Base-by-base conservation (phyloP, 2,113 vertebrate species). In the Osmerus eperlanus region DNA sequence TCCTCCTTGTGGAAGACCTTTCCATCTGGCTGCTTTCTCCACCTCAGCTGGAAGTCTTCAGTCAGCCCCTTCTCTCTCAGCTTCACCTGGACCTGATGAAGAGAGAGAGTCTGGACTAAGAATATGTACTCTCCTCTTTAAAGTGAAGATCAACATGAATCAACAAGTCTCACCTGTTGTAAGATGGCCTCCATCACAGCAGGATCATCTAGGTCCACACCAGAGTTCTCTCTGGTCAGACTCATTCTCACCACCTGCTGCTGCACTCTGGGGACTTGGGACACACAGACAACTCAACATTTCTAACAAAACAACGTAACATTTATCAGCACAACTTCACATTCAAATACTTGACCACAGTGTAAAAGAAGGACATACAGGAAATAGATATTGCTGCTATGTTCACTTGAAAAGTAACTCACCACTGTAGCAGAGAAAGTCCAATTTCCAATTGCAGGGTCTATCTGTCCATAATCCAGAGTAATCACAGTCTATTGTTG, bases 61-160 rank as follows among this genome's bases (percentile, higher is more conserved):
- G 29, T 0, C 19, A 80, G 54, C 1, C 53, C n/a, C 1, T 64
- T 47, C 21, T 71, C 56, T 13, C 19, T 60, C 56, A 74, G 62
- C 25, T 53, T 61, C 55, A 60, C 54, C 28, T 61, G 23, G 2
- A 81, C 12, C 79, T 81, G 60, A 41, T 19, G 75, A 53, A 65
- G 9, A 70, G 9, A 15, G 19, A 12, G 41, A 47, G 41, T 5
- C 41, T 47, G 41, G 41, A 9, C 41, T 47, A 47, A 47, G 9
- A 47, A 47, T 47, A 7, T 5, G 2, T 2, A 47, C 9, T 47
- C 41, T 47, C 41, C 41, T 47, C 41, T 47, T 47, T 47, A 9
- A 47, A 47, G 41, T 47, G 41, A 47, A 47, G 41, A 47, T 47
- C 41, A 47, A 47, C 41, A 47, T 47, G 5, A 5, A 47, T 47